A percentile compares a stretch with the other conserved stretches of the same genome.
These are phyloP conservation scores for Aphidius ervi DNA, from an alignment of 1,140 invertebrate species.

Conservation along the genomic window DNA sequence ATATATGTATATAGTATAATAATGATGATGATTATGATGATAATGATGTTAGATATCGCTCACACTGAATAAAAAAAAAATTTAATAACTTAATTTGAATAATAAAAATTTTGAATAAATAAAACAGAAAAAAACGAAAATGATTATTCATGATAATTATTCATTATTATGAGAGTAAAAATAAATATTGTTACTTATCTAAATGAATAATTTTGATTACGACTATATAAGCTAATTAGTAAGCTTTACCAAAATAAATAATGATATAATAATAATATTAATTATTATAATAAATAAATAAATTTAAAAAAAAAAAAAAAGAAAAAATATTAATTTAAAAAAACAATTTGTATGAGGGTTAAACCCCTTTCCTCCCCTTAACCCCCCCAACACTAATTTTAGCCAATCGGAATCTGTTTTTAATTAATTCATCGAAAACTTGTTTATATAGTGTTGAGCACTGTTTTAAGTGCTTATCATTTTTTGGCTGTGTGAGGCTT, in stretches of 20 bases:
- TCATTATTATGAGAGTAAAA: conserved; percentile 17
- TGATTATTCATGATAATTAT: conserved; percentile 18
- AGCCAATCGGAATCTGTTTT: conserved; percentile 38
- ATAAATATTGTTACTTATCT: conserved; percentile 24
- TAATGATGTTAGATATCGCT: conserved; percentile 28
- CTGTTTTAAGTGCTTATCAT: conserved; percentile 52
- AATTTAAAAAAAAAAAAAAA: conserved; percentile 8
- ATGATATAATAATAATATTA: no score
- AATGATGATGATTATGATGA: conserved; percentile 10
- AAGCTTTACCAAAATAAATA: conserved; percentile 18
- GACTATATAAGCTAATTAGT: conserved; percentile 31
- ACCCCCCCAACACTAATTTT: conserved; percentile 29
- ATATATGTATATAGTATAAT: conserved; percentile 22
- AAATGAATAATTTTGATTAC: conserved; percentile 33
- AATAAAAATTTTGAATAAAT: neutral
- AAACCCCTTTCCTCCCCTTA: conserved; percentile 1
- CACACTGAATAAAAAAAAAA: conserved; percentile 19
- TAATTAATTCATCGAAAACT: conserved; percentile 36
- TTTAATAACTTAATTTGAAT: conserved; percentile 26
- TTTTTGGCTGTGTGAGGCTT: conserved; percentile 49
- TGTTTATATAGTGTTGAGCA: conserved; percentile 46
- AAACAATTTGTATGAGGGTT: conserved; percentile 30
- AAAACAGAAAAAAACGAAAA: conserved; percentile 5
- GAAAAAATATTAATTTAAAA: conserved; percentile 12
- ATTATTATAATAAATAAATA: conserved; percentile 12